These are phyloP conservation scores for Cistogaster globosa DNA, from an alignment of 2,888 invertebrate species.

Conservation along the genomic window DNA sequence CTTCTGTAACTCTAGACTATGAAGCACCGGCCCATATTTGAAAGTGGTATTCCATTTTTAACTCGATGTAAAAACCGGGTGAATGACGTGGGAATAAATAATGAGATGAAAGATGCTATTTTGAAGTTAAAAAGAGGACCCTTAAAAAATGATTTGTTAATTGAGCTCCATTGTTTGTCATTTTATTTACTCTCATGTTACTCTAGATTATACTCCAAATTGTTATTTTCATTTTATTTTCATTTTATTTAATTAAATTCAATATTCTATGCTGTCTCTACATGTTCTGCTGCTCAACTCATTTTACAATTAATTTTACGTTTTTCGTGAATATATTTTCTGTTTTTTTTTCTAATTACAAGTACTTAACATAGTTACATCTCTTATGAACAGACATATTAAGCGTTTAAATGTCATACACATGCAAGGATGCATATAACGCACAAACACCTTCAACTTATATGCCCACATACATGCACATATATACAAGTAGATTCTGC, in stretches of 20 bases:
- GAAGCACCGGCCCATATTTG: no score
- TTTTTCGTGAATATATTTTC: constrained; percentile 18
- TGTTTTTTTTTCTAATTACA: constrained; percentile 1
- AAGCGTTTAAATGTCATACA: constrained; percentile 44
- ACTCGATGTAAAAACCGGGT: no score
- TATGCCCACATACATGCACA: background rate
- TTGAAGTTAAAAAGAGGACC: no score
- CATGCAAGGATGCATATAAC: constrained; percentile 27
- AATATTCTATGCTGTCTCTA: background rate
- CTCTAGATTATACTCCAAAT: background rate
- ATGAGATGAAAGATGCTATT: no score
- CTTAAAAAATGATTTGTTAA: no score
- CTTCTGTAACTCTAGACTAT: no score
- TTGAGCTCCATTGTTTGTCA: no score
- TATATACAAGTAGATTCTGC: background rate
- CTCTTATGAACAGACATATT: background rate
- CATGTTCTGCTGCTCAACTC: constrained; percentile 36
- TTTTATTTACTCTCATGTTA: background rate
- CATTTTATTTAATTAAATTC: constrained; percentile 8
- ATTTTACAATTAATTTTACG: constrained; percentile 58
- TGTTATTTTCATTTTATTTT: background rate
- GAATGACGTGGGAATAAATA: no score
- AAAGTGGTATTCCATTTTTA: no score
- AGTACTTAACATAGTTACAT: constrained; percentile 55
- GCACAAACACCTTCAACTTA: constrained; percentile 28